phyloP scores from a whole-genome alignment of 2,888 invertebrate species.

The Megamerina dolium region DNA sequence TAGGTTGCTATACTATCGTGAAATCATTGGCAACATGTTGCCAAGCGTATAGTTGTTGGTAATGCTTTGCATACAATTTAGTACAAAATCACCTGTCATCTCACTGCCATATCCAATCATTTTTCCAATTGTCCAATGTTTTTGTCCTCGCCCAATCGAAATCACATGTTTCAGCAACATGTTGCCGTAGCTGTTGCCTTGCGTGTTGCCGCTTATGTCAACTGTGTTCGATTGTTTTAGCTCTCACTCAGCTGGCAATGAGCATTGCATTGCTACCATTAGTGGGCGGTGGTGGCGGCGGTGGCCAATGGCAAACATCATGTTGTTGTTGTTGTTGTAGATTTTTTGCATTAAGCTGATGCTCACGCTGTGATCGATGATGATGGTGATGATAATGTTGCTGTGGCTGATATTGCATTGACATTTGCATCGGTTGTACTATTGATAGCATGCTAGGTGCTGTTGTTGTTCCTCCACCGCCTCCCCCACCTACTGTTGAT shows the following conservation, averaged over 20 bases:
- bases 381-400: slow-evolving; percentile 21
- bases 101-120: slow-evolving; percentile 42
- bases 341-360: slow-evolving; percentile 9
- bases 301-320: slow-evolving; percentile 36
- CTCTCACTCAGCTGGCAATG: slow-evolving; percentile 45
- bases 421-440: slow-evolving; percentile 19
- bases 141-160: slow-evolving; percentile 34
- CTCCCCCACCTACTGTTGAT: no score
- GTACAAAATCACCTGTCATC: slow-evolving; percentile 9
- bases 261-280: slow-evolving; percentile 41
- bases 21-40: no score
- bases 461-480: no score
- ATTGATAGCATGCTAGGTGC: no score
- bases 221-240: slow-evolving; percentile 5
- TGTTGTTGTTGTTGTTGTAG: slow-evolving; percentile 17
- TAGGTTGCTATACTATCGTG: no score
- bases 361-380: slow-evolving; percentile 19
- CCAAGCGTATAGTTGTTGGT: no score
- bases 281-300: no score
- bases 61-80: no score
- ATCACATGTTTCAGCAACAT: slow-evolving; percentile 13
- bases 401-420: slow-evolving; percentile 21
- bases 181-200: slow-evolving; percentile 12
- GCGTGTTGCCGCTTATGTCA: slow-evolving; percentile 19
- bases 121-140: slow-evolving; percentile 30